phyloP scores from a whole-genome alignment of 2,888 invertebrate genomes.

The Caenorhabditis sp. region DNA sequence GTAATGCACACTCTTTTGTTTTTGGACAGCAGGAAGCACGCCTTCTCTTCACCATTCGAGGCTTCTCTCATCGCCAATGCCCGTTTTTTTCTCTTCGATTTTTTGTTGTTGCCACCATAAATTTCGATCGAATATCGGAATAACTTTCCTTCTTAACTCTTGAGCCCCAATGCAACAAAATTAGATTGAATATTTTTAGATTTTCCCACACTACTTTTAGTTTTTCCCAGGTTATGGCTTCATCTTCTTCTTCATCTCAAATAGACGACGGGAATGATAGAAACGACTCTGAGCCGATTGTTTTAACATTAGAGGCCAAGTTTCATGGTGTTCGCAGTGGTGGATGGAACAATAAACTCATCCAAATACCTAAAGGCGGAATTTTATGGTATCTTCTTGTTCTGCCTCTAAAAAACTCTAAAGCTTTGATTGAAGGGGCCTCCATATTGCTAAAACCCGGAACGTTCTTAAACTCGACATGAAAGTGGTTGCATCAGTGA shows the following conservation, averaged over 20 bases:
- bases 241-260: not conserved
- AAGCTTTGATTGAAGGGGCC: slow-evolving; percentile 17
- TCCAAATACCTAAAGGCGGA: slow-evolving; percentile 40
- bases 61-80: not conserved
- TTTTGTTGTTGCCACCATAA: too few species aligned
- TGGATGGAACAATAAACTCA: slow-evolving; percentile 23
- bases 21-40: not conserved
- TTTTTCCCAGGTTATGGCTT: not conserved
- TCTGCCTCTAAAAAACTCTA: not conserved
- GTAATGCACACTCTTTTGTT: not conserved
- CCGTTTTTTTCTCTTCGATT: not conserved
- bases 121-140: not conserved
- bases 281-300: slow-evolving; percentile 17
- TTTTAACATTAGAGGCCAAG: slow-evolving; percentile 19
- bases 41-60: not conserved
- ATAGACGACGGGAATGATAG: too few species aligned
- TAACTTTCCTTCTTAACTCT: not conserved
- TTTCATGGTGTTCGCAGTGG: slow-evolving; percentile 20
- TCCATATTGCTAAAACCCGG: slow-evolving; percentile 23
- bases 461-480: not conserved
- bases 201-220: too few species aligned
- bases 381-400: slow-evolving; percentile 20
- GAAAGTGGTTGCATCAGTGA: slow-evolving; percentile 8
- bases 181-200: too few species aligned
- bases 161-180: too few species aligned